A percentile compares a stretch with the other conserved stretches of the same genome.
Evolutionary conservation across 2,797 vertebrate species (phyloP).

Genomic region (Selene dorsalis): DNA sequence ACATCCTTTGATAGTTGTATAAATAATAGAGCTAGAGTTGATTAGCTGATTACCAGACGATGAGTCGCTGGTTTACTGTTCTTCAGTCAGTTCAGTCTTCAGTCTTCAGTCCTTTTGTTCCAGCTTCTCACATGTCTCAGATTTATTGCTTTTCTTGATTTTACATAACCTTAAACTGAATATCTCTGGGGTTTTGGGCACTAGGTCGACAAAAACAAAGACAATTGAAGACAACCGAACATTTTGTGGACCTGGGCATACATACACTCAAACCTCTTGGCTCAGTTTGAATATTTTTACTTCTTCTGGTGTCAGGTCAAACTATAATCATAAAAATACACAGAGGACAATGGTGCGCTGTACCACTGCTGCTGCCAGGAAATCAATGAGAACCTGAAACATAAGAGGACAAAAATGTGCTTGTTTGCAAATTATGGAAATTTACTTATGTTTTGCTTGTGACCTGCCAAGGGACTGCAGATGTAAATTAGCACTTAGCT

Average conservation of each 20-base stretch:
- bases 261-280: neutral
- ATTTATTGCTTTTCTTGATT: neutral
- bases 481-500: no score
- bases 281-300: constrained; percentile 10
- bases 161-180: neutral
- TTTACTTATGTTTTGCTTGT: neutral
- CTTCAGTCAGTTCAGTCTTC: no score
- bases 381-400: constrained; percentile 24
- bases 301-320: neutral
- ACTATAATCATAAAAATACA: constrained; percentile 3
- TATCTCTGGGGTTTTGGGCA: neutral
- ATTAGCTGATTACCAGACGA: no score
- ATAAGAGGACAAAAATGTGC: neutral
- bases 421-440: neutral
- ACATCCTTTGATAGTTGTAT: no score
- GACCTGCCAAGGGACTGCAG: no score
- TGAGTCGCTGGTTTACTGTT: no score
- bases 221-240: neutral
- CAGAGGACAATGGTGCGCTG: constrained; percentile 8
- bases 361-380: neutral
- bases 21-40: no score
- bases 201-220: neutral
- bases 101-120: no score
- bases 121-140: neutral
- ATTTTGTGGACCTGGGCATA: no score